Conservation (phyloP, 2,113 vertebrate genomes). For the Formicarius rufipectus region DNA sequence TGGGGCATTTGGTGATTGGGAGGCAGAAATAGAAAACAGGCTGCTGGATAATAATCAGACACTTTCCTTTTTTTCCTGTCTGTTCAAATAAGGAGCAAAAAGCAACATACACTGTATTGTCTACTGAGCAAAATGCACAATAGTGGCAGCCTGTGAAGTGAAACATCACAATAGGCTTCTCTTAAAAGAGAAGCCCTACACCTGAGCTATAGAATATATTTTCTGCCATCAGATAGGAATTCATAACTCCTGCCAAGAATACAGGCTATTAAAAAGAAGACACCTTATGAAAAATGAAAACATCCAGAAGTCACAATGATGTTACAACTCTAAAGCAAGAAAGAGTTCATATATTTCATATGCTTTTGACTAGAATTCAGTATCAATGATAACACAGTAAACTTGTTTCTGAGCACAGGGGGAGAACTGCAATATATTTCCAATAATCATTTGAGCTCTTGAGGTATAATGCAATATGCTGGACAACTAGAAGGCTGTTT, state of each 20-base stretch:
- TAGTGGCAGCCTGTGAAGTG: not conserved
- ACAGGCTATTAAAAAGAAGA: not conserved
- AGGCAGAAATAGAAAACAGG: not conserved
- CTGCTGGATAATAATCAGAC: not conserved
- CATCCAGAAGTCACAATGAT: not conserved
- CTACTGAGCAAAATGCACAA: not conserved
- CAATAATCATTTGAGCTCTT: not conserved
- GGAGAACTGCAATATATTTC: not conserved
- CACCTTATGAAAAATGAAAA: not conserved
- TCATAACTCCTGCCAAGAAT: not conserved
- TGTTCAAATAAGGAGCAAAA: not conserved
- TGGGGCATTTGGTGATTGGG: not conserved
- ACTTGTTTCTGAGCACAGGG: not conserved
- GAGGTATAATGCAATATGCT: not conserved
- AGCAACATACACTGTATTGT: not conserved
- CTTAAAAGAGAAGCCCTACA: not conserved
- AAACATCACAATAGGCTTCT: not conserved
- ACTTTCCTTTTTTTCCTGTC: not conserved
- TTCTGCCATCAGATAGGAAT: not conserved
- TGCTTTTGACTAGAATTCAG: not conserved
- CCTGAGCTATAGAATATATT: not conserved
- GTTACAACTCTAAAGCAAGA: not conserved
- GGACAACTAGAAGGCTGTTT: not conserved
- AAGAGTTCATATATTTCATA: not conserved
- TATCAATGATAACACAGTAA: not conserved